Conservation (phyloP, 2,888 invertebrate genomes). For the Ctenicera cuprea region DNA sequence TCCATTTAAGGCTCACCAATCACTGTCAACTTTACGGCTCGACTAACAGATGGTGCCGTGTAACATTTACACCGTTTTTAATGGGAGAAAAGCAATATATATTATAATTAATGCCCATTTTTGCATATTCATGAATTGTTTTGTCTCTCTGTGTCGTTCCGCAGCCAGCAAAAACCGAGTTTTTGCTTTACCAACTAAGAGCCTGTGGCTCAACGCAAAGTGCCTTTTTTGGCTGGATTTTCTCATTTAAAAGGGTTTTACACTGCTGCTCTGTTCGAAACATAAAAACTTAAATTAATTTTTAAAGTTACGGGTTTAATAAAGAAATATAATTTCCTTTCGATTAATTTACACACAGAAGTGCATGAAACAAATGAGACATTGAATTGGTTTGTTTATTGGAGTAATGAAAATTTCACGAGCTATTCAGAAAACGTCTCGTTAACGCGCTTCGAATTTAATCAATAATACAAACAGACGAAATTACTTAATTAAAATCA, state of each 20-base stretch:
- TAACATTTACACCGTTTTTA: conserved; percentile 49
- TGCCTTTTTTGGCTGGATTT: conserved; percentile 19
- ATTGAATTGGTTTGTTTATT: background rate
- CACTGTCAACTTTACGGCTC: conserved; percentile 46
- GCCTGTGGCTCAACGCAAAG: conserved; percentile 21
- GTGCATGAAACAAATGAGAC: background rate
- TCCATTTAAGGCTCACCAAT: conserved; percentile 50
- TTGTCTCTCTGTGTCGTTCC: conserved; percentile 42
- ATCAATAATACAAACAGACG: conserved; percentile 36
- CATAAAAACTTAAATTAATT: conserved; percentile 16
- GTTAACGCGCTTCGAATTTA: conserved; percentile 32
- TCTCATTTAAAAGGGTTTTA: conserved; percentile 4
- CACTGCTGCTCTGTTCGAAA: background rate
- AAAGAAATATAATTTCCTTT: background rate
- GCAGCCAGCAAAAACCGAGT: conserved; percentile 39
- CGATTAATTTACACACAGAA: background rate
- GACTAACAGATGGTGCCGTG: conserved; percentile 47
- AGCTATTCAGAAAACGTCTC: conserved; percentile 17
- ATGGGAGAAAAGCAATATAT: conserved; percentile 50
- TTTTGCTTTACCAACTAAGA: conserved; percentile 29
- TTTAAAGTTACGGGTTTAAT: background rate
- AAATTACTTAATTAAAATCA: conserved; percentile 48
- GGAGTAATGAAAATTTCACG: conserved; percentile 13
- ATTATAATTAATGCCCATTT: conserved; percentile 54
- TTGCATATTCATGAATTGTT: conserved; percentile 55